Conservation (phyloP, 2,888 invertebrate species). For the Andrena trimmerana region DNA sequence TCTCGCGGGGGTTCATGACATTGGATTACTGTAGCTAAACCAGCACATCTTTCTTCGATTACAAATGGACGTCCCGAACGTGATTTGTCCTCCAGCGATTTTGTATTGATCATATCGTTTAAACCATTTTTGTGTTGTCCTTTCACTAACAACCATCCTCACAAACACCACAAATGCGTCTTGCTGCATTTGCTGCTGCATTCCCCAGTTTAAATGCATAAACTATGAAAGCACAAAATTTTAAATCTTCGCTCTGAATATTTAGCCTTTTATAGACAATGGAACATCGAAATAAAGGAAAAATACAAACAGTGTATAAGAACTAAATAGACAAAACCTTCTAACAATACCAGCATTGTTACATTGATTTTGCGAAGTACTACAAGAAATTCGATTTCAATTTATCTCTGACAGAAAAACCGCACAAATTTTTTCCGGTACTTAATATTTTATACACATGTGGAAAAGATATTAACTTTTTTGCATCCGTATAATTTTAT, state of each 20-base stretch:
- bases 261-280: background rate
- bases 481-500: too few relatives aligned
- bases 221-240: constrained; percentile 5
- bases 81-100: background rate
- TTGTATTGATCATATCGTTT: background rate
- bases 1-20: too few relatives aligned
- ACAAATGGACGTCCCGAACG: background rate
- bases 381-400: too few relatives aligned
- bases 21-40: too few relatives aligned
- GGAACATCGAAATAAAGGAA: background rate
- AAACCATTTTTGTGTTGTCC: constrained; percentile 6
- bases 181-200: background rate
- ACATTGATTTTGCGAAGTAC: too few relatives aligned
- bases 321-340: background rate
- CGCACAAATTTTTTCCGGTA: background rate
- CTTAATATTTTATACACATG: background rate
- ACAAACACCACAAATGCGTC: background rate
- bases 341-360: too few relatives aligned
- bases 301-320: background rate
- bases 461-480: too few relatives aligned
- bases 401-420: background rate
- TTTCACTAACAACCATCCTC: background rate
- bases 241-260: background rate
- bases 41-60: too few relatives aligned
- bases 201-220: background rate